phyloP scores from a whole-genome alignment of 2,888 invertebrate genomes.

The Dromius quadrimaculatus region DNA sequence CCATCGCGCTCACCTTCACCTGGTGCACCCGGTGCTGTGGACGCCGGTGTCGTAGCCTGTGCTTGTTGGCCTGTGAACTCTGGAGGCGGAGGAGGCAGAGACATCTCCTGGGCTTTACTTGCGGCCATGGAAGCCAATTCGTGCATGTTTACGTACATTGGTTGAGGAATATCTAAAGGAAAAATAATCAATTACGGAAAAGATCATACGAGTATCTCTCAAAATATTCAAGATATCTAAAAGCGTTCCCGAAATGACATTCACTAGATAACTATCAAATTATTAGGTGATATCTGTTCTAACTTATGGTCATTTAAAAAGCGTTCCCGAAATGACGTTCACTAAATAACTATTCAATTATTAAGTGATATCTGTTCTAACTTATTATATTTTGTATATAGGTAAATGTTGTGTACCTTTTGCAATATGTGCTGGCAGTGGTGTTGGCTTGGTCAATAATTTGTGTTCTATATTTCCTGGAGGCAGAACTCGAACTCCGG shows the following conservation, averaged over 20 bases:
- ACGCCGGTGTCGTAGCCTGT: slow-evolving; percentile 58
- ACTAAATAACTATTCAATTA: too few relatives aligned
- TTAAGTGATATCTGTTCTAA: too few relatives aligned
- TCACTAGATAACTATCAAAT: too few relatives aligned
- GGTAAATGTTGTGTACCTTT: too few relatives aligned
- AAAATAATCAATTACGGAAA: slow-evolving; percentile 52
- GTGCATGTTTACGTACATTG: slow-evolving; percentile 93
- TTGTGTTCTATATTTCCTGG: slow-evolving; percentile 70
- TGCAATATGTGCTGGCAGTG: slow-evolving; percentile 81
- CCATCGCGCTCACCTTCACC: slow-evolving; percentile 68
- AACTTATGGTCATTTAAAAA: too few relatives aligned
- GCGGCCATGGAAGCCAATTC: slow-evolving; percentile 88
- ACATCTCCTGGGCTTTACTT: slow-evolving; percentile 75
- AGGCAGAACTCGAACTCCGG: slow-evolving; percentile 65
- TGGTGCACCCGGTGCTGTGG: slow-evolving; percentile 61
- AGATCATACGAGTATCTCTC: too few relatives aligned
- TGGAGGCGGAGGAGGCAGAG: slow-evolving; percentile 71
- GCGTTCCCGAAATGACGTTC: too few relatives aligned
- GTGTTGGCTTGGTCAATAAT: slow-evolving; percentile 72
- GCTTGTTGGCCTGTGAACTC: slow-evolving; percentile 60
- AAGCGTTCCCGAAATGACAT: too few relatives aligned
- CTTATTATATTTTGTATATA: too few relatives aligned
- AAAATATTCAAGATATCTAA: too few relatives aligned
- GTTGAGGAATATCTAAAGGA: slow-evolving; percentile 73
- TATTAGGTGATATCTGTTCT: too few relatives aligned